Conservation (phyloP, 2,797 vertebrate species). For the Decapterus maruadsi region DNA sequence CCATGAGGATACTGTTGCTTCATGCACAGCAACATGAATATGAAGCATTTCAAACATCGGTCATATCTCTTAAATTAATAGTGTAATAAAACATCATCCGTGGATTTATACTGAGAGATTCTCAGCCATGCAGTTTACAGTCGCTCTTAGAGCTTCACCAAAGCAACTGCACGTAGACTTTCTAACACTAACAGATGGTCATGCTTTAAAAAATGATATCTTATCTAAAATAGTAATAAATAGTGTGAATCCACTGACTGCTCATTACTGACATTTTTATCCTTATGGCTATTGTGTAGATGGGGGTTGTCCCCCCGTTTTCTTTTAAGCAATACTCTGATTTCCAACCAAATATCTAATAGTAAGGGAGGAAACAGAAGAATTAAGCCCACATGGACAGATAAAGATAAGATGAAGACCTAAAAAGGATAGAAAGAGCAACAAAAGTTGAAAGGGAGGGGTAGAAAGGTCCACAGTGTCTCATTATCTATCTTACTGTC, state of each 20-base stretch:
- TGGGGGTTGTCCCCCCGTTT: no score
- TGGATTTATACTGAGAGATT: background rate
- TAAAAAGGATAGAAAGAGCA: background rate
- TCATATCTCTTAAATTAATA: conserved; percentile 33
- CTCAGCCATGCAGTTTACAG: no score
- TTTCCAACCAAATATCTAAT: background rate
- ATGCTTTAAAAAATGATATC: background rate
- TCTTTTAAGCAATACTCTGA: background rate
- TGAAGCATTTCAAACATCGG: conserved; percentile 20
- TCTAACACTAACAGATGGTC: background rate
- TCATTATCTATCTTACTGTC: conserved; percentile 43
- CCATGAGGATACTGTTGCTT: conserved; percentile 11
- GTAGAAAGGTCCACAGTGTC: conserved; percentile 34
- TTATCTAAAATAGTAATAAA: no score
- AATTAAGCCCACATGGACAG: conserved; percentile 3
- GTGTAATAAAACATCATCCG: background rate
- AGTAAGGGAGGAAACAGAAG: background rate
- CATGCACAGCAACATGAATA: conserved; percentile 16
- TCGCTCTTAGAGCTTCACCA: no score
- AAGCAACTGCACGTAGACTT: background rate
- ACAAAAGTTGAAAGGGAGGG: conserved; percentile 3
- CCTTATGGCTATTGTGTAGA: no score
- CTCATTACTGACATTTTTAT: no score
- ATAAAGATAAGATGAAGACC: conserved; percentile 22
- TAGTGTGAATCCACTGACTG: no score